These are phyloP conservation scores for Prosapia bicincta DNA, from an alignment of 2,888 invertebrate genomes.

Conservation along the genomic window DNA sequence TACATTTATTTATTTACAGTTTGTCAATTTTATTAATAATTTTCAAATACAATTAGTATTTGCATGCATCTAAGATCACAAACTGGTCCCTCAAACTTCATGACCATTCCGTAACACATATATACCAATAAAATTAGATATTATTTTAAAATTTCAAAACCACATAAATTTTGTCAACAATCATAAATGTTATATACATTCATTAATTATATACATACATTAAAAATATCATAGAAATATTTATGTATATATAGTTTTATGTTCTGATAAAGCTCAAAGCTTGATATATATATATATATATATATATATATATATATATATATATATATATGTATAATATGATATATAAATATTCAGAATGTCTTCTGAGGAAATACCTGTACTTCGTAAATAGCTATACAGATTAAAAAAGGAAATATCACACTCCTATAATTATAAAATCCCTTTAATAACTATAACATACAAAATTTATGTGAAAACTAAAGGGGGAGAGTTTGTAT, in stretches of 20 bases:
- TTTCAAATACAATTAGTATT: background rate
- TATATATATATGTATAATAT: too few relatives aligned
- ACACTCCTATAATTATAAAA: too few relatives aligned
- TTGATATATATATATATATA: too few relatives aligned
- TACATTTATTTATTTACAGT: background rate
- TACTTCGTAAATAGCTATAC: too few relatives aligned
- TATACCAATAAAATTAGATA: background rate
- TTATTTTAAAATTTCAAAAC: background rate
- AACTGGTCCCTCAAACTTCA: background rate
- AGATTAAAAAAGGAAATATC: too few relatives aligned
- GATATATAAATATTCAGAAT: too few relatives aligned
- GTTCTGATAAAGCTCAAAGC: too few relatives aligned
- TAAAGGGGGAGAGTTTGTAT: too few relatives aligned
- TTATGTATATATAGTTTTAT: background rate
- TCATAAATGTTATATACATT: background rate
- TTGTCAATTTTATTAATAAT: background rate
- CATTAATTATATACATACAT: background rate
- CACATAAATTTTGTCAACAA: background rate
- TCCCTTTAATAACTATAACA: too few relatives aligned
- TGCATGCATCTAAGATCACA: background rate
- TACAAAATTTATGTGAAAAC: too few relatives aligned
- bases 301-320: too few relatives aligned
- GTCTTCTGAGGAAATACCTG: too few relatives aligned
- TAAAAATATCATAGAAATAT: background rate
- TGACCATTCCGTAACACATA: background rate